A percentile compares a stretch with the other conserved stretches of the same genome.
phyloP scores from a whole-genome alignment of 1,140 invertebrate species.

The Spodoptera litura region DNA sequence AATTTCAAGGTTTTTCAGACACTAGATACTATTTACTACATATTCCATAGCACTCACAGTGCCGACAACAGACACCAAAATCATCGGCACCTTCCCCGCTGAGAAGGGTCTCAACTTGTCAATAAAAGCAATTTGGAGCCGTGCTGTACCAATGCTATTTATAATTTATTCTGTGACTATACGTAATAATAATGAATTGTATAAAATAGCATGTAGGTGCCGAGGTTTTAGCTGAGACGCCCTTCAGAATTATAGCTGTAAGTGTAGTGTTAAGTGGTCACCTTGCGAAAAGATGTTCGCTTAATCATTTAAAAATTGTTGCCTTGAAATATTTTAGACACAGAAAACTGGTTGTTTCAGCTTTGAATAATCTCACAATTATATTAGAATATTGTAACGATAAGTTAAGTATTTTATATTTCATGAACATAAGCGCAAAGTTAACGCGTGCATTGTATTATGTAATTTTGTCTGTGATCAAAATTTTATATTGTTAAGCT shows the following conservation, averaged over 20 bases:
- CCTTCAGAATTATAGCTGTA: constrained; percentile 53
- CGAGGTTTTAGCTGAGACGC: constrained; percentile 45
- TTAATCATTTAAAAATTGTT: constrained; percentile 76
- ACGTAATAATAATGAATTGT: constrained; percentile 46
- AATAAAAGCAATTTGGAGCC: constrained; percentile 33
- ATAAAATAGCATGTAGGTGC: constrained; percentile 51
- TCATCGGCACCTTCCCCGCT: constrained; percentile 1
- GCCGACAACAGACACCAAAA: background rate
- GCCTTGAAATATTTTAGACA: constrained; percentile 77
- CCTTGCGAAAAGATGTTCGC: constrained; percentile 69
- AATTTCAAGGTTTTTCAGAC: constrained; percentile 18
- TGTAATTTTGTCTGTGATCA: constrained; percentile 85
- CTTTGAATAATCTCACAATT: constrained; percentile 78
- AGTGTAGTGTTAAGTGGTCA: constrained; percentile 61
- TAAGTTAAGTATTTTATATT: constrained; percentile 84
- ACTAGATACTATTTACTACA: background rate
- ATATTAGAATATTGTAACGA: constrained; percentile 76
- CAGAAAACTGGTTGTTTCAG: constrained; percentile 79
- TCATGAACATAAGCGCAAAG: constrained; percentile 77
- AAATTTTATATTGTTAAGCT: constrained; percentile 85
- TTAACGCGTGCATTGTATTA: constrained; percentile 76
- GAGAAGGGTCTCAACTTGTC: background rate
- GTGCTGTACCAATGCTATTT: background rate
- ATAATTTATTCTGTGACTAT: constrained; percentile 44
- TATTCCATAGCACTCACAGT: background rate